Base-by-base conservation (phyloP, 1,140 invertebrate species). In the Drosophila subobscura region DNA sequence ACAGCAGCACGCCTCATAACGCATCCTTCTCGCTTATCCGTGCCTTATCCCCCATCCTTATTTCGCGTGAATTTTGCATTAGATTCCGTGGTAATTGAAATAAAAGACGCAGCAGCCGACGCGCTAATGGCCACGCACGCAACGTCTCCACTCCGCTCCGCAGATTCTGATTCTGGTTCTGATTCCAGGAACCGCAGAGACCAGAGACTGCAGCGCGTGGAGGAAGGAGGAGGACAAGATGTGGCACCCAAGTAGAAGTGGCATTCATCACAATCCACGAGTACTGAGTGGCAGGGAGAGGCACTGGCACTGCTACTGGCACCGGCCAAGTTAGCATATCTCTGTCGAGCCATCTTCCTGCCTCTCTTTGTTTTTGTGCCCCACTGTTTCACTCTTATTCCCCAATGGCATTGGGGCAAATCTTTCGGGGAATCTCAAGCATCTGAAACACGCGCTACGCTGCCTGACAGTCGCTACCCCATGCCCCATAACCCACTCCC, bases 371-470 rank as follows among this genome's bases (percentile, higher is more conserved):
- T 37, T 37, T 37, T 37, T 37, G 10, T 37, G 33, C 14, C 16
- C 14, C 44, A 27, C 25, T 10, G 25, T 20, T 27, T 25, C 42
- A n/a, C 14, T 29, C 41, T 27, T 47, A 57, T 56, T 44, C 52
- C 77, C 45, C 47, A 23, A 10, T 37, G 64, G 42, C 55, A 55
- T 75, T 81, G 57, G 37, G 10, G 70, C 63, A 74, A 88, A 68
- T 85, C 81, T 81, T 85, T 78, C 10, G 57, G 83, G 81, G 81
- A 85, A 85, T 85, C 77, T 86, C 77, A 76, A 73, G 73, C 79
- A 85, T 85, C 83, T 85, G 59, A 76, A 73, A 72, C 64, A 80
- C 64, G 68, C 73, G 79, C 68, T 51, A 64, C 73, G 74, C 63
- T 51, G 59, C 42, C 68, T 80, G 77, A 77, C 72, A 81, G 58